These are phyloP conservation scores for Resseliella maxima DNA, from an alignment of 2,888 invertebrate species.

Conservation along the genomic window DNA sequence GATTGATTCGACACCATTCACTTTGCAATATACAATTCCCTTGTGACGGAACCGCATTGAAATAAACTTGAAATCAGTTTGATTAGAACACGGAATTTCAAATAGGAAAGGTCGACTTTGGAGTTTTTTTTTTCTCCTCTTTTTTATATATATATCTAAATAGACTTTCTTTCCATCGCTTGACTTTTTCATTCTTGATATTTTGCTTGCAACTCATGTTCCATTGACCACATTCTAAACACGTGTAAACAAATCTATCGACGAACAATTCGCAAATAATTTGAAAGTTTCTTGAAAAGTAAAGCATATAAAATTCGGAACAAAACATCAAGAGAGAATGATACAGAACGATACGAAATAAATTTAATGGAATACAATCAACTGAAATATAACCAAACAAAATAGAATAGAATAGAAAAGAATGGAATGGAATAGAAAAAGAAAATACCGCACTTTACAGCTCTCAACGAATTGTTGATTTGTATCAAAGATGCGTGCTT, in stretches of 20 bases:
- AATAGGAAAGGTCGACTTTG: neutral
- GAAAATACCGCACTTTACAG: too few relatives aligned
- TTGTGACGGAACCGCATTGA: neutral
- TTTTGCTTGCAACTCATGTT: neutral
- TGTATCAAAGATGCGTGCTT: neutral
- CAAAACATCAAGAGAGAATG: too few relatives aligned
- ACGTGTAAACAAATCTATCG: neutral
- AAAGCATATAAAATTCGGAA: too few relatives aligned
- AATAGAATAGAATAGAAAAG: too few relatives aligned
- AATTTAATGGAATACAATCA: too few relatives aligned
- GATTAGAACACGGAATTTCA: neutral
- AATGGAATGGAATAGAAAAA: too few relatives aligned
- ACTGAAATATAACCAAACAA: too few relatives aligned
- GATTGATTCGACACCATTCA: neutral
- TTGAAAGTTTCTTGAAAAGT: neutral
- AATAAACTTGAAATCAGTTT: neutral
- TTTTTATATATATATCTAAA: too few relatives aligned
- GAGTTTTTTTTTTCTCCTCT: neutral
- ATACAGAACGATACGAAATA: too few relatives aligned
- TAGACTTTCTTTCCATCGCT: too few relatives aligned
- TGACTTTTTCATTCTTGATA: neutral
- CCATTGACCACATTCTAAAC: neutral
- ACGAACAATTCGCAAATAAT: neutral
- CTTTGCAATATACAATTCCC: neutral
- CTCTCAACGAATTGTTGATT: too few relatives aligned